phyloP scores from a whole-genome alignment of 2,797 vertebrate species.

The Rachycentron canadum region DNA sequence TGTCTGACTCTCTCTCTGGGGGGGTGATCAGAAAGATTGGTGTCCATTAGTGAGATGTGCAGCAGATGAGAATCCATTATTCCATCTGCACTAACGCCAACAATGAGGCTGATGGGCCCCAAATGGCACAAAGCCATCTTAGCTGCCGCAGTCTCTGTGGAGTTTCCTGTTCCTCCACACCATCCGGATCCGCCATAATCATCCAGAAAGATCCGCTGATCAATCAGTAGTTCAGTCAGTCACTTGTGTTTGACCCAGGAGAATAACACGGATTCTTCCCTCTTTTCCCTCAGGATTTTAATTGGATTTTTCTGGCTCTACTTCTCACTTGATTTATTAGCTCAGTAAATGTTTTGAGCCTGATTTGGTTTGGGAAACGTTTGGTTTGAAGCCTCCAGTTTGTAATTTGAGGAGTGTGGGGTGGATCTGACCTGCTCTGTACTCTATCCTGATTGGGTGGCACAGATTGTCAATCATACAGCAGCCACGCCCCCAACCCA shows the following conservation, averaged over 20 bases:
- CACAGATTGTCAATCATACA: too few relatives aligned
- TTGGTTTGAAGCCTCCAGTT: too few relatives aligned
- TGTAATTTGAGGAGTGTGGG: too few relatives aligned
- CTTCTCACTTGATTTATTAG: too few relatives aligned
- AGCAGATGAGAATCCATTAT: conserved; percentile 57
- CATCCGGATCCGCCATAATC: conserved; percentile 43
- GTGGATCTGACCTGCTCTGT: too few relatives aligned
- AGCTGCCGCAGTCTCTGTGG: conserved; percentile 29
- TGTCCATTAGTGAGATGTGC: conserved; percentile 55
- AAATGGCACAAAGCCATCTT: conserved; percentile 56
- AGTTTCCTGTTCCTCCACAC: conserved; percentile 25
- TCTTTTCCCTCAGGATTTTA: background rate
- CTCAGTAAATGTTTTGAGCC: too few relatives aligned
- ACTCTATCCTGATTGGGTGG: too few relatives aligned
- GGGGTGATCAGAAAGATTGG: conserved; percentile 22
- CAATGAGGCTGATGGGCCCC: conserved; percentile 43
- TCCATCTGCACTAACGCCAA: conserved; percentile 35
- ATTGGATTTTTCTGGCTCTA: background rate
- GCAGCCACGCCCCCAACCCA: too few relatives aligned
- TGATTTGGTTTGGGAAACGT: too few relatives aligned
- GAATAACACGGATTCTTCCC: background rate
- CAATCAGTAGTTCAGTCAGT: background rate
- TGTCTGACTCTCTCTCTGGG: background rate
- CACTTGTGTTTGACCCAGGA: background rate
- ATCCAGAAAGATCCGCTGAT: conserved; percentile 17